These are phyloP conservation scores for Lophotriccus pileatus DNA, from an alignment of 2,797 vertebrate species.

Conservation along the genomic window DNA sequence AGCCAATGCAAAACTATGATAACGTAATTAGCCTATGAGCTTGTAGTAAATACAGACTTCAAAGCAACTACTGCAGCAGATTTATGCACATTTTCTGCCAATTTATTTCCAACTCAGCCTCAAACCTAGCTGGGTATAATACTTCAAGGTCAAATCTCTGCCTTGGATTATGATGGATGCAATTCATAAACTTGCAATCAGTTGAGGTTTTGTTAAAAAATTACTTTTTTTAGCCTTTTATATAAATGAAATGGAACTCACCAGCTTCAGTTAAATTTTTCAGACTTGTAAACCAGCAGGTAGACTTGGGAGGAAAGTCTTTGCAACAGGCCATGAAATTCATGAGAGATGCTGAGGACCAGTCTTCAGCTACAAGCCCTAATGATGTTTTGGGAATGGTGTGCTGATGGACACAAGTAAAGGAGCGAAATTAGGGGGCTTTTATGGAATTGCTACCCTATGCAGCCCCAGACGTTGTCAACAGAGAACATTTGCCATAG, in stretches of 20 bases:
- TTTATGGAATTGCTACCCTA: neutral
- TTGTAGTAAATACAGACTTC: neutral
- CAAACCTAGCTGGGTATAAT: neutral
- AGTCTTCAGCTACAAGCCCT: neutral
- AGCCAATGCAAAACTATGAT: neutral
- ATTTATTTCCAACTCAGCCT: neutral
- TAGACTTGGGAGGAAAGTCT: neutral
- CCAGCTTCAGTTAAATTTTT: neutral
- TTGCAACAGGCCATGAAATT: neutral
- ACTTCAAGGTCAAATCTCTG: neutral
- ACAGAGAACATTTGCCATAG: neutral
- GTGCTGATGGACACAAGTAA: neutral
- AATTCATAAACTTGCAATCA: neutral
- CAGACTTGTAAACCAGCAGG: neutral
- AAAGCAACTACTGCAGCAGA: neutral
- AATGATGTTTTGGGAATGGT: neutral
- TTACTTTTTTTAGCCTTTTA: neutral
- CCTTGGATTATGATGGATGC: neutral
- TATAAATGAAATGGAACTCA: neutral
- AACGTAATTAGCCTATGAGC: neutral
- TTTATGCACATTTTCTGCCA: neutral
- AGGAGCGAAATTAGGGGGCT: neutral
- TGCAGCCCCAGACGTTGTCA: neutral
- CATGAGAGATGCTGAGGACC: neutral
- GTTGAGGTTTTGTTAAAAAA: neutral